Evolutionary conservation across 2,888 invertebrate genomes (phyloP), one percentile per base, ranked within the genome.

Genomic region (Lasioglossum zephyrum): DNA sequence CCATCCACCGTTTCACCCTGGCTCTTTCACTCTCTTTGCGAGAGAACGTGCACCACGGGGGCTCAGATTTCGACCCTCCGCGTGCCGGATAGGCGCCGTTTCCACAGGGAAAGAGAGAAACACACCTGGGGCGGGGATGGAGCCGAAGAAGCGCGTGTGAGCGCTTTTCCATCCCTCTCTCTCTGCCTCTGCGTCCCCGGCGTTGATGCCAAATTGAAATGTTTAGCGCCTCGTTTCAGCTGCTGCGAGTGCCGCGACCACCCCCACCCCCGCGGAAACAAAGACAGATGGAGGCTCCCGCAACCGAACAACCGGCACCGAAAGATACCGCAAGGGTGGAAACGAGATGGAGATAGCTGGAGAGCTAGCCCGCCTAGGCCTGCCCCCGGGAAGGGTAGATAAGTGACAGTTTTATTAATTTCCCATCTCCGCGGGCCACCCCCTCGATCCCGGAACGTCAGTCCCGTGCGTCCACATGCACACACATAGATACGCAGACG

Each of bases 331-430:
- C 57, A n/a, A 57, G 73, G 78, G 79, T 76, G 79, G 63, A 44
- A 80, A 39, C 75, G 70, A 73, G 87, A 87, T 69, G 53, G 82
- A 80, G 63, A 73, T 44, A 74, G 4, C 84, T 4, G 39, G 89
- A 31, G 63, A 63, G 63, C 63, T 63, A 63, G 63, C 31, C 63
- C 31, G 63, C 18, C 63, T 90, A 91, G 88, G 85, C 88, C 82
- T 87, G 91, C 87, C 86, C 69, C 87, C 82, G 86, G 86, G 90
- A 87, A 87, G 91, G 95, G 95, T 96, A 96, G 96, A 96, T 96
- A 96, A 97, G 96, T 97, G 97, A 97, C 97, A 97, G 96, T 96
- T 97, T 97, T 97, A 97, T 97, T 97, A 97, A 97, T 97, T 97
- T 97, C 96, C 96, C 96, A 96, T 96, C 95, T 95, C 95, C 90